A percentile compares a stretch with the other conserved stretches of the same genome.
These are phyloP conservation scores for Telmatochromis brachygnathus DNA, from an alignment of 2,113 vertebrate genomes.

Conservation along the genomic window DNA sequence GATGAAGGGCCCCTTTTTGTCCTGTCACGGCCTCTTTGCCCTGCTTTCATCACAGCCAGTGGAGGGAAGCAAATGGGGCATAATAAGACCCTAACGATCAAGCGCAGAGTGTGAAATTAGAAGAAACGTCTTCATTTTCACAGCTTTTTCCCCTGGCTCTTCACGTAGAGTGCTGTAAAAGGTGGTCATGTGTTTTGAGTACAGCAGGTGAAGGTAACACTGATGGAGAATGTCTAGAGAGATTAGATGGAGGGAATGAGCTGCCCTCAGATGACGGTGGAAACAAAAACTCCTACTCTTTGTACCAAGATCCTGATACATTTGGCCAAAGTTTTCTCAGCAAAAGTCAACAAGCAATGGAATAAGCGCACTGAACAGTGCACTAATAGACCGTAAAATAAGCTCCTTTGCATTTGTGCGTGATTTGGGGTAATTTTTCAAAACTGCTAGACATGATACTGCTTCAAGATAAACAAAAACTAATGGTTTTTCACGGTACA, in stretches of 20 bases:
- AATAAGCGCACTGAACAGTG: not conserved
- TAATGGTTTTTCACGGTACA: not conserved
- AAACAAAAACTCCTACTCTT: conserved; percentile 4
- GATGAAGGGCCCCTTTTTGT: conserved; percentile 70
- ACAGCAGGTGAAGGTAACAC: conserved; percentile 41
- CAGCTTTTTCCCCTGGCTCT: conserved; percentile 46
- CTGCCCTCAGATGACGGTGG: not conserved
- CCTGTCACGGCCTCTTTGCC: conserved; percentile 63
- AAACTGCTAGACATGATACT: not conserved
- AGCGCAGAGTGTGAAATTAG: conserved; percentile 74
- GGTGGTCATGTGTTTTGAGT: conserved; percentile 63
- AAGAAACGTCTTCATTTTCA: conserved; percentile 79
- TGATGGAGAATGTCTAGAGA: conserved; percentile 25
- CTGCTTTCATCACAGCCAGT: conserved; percentile 68
- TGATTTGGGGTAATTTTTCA: not conserved
- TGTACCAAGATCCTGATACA: not conserved
- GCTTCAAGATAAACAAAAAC: conserved; percentile 13
- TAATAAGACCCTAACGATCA: conserved; percentile 73
- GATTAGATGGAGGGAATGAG: conserved; percentile 32
- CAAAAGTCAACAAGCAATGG: not conserved
- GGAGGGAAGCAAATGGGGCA: conserved; percentile 70
- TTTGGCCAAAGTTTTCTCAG: not conserved
- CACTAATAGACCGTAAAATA: not conserved
- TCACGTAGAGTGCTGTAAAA: conserved; percentile 1
- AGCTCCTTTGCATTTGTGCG: not conserved